Base-by-base conservation (phyloP, 30 jellyfish, hydroid and myxozoan species). In the Cassiopea andromeda region DNA sequence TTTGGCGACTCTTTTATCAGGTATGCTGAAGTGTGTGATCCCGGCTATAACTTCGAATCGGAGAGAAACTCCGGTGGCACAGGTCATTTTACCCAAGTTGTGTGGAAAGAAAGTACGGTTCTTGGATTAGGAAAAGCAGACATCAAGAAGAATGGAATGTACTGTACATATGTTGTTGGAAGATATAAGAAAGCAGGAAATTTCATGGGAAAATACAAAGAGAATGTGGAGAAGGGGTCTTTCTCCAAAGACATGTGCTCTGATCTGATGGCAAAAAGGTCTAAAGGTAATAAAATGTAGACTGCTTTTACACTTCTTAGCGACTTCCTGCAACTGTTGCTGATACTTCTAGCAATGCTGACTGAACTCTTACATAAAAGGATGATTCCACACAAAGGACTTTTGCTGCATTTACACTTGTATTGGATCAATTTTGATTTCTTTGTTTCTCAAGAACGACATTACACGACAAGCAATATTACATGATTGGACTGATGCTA, bases 21-120 rank as follows among this genome's bases (percentile, higher is more conserved):
- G 99, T 96, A 96, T 82, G 97, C 72, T 44, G 99, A 96, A 61
- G 99, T 96, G 54, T 96, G 99, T 69, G 50, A 89, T 38, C 98
- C 97, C 47, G 98, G 98, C 27, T 89, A 91, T 60, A 71, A 85
- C 46, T 96, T 91, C 90, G 81, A 82, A 19, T 70, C 73, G 7
- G 89, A 60, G 43, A 1, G 13, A 1, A 76, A 92, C 46, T 78
- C 83, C 1, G 78, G 94, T 75, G 94, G 97, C 2, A 91, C 99
- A 60, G 95, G 96, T 69, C 98, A 87, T 43, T 92, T 88, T 60
- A 84, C 96, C 7, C 97, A 96, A 92, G 97, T 96, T 9, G 98
- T 96, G 0, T 96, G 99, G 99, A 92, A 90, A 89, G 94, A 91
- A 38, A 84, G 95, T 60, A 82, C 89, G 4, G 84, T n/a, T 38